Evolutionary conservation across 2,888 invertebrate species (phyloP), one percentile per base, ranked within the genome.

Genomic region (Zeuzera pyrina): DNA sequence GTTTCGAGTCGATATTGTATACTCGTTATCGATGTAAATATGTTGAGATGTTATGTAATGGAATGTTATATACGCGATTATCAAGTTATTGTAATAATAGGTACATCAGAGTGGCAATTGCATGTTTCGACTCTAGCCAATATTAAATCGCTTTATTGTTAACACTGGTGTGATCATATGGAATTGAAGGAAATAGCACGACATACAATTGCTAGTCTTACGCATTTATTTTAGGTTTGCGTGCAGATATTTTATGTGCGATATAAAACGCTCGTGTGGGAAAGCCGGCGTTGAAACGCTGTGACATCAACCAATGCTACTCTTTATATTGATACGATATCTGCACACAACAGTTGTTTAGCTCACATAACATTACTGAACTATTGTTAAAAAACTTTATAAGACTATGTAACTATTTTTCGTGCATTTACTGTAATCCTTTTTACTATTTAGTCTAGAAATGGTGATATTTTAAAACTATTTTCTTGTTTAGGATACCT

Each of bases 341-440:
- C 59, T 53, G 68, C 68, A 66, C 62, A 50, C 61, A 52, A 54
- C 44, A 46, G 52, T 67, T 65, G 58, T 69, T 66, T 59, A 66
- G 60, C 54, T 64, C 60, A 60, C 55, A 43, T 58, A 59, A 43
- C 57, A 57, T 57, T n/a, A 66, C 58, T 63, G 61, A 12, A 12
- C 11, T 8, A 12, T 71, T 72, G 65, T 74, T 70, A 67, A 47
- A 53, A 53, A 64, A 66, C 57, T 62, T n/a, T 53, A 57, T 69
- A 64, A 78, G 70, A 77, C 73, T 77, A 72, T 61, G 57, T 66
- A 58, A 74, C 78, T 83, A 83, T 83, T 81, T 83, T 83, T 81
- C 71, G 81, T 73, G 77, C 70, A 78, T 83, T 79, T 83, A 83
- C 81, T 83, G 78, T 78, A 81, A 77, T 69, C 67, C 68, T 71